Evolutionary conservation across 2,113 vertebrate genomes (phyloP).

Genomic region (Zosterops japonicus): DNA sequence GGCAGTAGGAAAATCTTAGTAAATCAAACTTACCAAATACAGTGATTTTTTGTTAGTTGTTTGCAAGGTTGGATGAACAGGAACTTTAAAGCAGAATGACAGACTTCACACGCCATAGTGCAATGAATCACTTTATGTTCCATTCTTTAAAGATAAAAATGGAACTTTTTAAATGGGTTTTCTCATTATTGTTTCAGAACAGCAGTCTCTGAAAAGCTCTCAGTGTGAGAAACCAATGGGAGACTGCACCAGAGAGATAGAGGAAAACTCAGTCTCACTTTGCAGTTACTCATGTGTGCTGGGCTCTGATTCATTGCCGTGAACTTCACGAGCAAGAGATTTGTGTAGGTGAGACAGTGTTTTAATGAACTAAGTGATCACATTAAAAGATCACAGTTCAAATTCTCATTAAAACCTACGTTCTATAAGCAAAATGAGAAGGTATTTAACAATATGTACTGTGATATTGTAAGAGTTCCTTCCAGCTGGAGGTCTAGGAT

Average conservation of each 20-base stretch:
- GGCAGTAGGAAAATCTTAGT: neutral
- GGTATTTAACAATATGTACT: slow-evolving; percentile 5
- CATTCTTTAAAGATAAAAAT: slow-evolving; percentile 27
- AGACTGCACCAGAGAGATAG: neutral
- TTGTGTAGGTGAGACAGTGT: slow-evolving; percentile 31
- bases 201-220: neutral
- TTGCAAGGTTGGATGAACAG: neutral
- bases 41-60: neutral
- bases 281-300: slow-evolving; percentile 43
- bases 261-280: neutral
- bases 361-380: slow-evolving; percentile 58
- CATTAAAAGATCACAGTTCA: slow-evolving; percentile 55
- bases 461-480: neutral
- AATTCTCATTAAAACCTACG: neutral
- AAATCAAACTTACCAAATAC: neutral
- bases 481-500: neutral
- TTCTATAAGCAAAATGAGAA: slow-evolving; percentile 14
- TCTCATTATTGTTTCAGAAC: slow-evolving; percentile 58
- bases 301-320: slow-evolving; percentile 27
- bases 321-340: slow-evolving; percentile 42
- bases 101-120: neutral
- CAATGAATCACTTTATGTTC: neutral
- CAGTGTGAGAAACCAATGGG: neutral
- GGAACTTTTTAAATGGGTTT: slow-evolving; percentile 10
- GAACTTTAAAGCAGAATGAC: neutral